phyloP scores from a whole-genome alignment of 2,888 invertebrate species.

The Macaria liturata region DNA sequence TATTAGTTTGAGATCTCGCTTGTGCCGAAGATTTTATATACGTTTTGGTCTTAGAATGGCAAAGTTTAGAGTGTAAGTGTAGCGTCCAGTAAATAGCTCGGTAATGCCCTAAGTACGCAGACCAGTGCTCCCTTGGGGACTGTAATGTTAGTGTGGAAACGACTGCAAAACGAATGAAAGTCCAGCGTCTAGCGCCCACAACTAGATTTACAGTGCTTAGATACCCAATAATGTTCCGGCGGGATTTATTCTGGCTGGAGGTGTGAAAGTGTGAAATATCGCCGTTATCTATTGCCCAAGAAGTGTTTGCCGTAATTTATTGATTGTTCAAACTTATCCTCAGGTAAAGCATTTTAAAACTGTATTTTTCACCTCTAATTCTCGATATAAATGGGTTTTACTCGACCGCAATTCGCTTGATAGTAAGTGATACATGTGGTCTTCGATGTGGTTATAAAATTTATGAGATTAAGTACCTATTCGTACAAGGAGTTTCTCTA shows the following conservation, averaged over 20 bases:
- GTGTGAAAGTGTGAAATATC: constrained; percentile 30
- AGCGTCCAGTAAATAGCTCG: constrained; percentile 13
- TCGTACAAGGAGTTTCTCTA: no score
- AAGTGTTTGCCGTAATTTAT: constrained; percentile 16
- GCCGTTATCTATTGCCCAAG: constrained; percentile 16
- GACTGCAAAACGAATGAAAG: constrained; percentile 65
- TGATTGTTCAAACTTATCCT: not conserved
- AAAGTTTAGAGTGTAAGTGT: constrained; percentile 12
- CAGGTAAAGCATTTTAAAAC: not conserved
- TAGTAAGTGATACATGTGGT: no score
- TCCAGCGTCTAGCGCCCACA: constrained; percentile 50
- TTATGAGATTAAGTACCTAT: no score
- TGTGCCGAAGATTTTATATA: no score
- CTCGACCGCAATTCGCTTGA: no score
- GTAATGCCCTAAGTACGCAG: constrained; percentile 34
- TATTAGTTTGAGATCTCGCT: no score
- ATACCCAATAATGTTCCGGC: constrained; percentile 56
- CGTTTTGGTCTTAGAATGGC: not conserved
- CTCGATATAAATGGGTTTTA: no score
- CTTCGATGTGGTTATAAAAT: no score
- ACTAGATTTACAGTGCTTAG: constrained; percentile 67
- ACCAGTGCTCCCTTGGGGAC: constrained; percentile 61
- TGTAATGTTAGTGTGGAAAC: constrained; percentile 68
- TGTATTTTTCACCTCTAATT: no score
- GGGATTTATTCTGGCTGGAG: constrained; percentile 40